Conservation (phyloP, 2,113 vertebrate species). For the Bucco capensis region DNA sequence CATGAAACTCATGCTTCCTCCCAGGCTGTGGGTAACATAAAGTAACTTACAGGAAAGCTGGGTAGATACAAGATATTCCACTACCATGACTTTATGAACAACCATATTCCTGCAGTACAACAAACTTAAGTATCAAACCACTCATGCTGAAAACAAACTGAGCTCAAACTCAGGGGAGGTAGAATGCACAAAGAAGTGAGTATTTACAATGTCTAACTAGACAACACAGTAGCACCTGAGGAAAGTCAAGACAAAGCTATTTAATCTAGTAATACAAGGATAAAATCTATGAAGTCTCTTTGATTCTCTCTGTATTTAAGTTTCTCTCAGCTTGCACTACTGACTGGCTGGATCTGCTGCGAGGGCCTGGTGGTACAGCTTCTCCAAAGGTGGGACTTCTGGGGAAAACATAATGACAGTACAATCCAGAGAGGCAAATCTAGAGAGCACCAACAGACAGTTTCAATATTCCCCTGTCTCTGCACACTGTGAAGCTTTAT, state of each 20-base stretch:
- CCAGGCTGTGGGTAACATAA: background rate
- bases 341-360: background rate
- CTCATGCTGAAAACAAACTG: background rate
- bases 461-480: constrained; percentile 15
- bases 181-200: background rate
- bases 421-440: background rate
- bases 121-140: background rate
- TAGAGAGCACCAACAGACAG: constrained; percentile 18
- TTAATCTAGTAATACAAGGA: background rate
- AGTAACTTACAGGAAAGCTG: background rate
- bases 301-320: background rate
- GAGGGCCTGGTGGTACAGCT: background rate
- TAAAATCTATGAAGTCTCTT: background rate
- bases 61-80: background rate
- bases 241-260: background rate
- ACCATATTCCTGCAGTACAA: background rate
- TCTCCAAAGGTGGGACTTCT: background rate
- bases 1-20: background rate
- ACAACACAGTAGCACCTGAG: background rate
- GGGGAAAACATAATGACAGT: background rate
- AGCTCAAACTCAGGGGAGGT: background rate
- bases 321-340: background rate
- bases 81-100: background rate
- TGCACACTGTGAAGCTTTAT: constrained; percentile 17
- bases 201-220: background rate